Conservation (phyloP, 2,888 invertebrate genomes). For the Taphrorychus bicolor region DNA sequence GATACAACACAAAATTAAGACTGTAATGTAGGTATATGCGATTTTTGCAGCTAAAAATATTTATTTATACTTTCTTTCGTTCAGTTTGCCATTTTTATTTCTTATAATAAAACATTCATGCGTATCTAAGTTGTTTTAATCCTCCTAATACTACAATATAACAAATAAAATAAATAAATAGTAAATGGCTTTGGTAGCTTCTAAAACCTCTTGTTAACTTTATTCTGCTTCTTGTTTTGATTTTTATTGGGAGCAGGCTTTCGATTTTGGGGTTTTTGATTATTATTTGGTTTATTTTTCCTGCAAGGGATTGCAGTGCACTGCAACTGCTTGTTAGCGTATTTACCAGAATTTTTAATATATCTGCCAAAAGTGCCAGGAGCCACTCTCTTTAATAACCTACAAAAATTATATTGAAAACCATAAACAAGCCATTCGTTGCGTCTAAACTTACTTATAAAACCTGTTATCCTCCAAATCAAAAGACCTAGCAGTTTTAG, state of each 20-base stretch:
- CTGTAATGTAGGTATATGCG: slow-evolving; percentile 57
- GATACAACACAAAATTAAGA: slow-evolving; percentile 55
- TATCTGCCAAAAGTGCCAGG: slow-evolving; percentile 54
- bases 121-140: slow-evolving; percentile 34
- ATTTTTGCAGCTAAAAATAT: slow-evolving; percentile 52
- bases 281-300: slow-evolving; percentile 41
- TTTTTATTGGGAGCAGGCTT: slow-evolving; percentile 24
- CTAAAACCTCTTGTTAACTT: slow-evolving; percentile 37
- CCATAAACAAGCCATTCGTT: background rate
- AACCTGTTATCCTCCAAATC: slow-evolving; percentile 57
- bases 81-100: slow-evolving; percentile 53
- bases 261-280: slow-evolving; percentile 8
- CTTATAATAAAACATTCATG: slow-evolving; percentile 51
- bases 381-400: slow-evolving; percentile 54
- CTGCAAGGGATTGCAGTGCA: slow-evolving; percentile 58
- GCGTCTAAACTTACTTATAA: slow-evolving; percentile 54
- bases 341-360: slow-evolving; percentile 54
- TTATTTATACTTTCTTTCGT: slow-evolving; percentile 51
- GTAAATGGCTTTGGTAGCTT: slow-evolving; percentile 49
- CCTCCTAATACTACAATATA: slow-evolving; percentile 41
- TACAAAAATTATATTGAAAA: slow-evolving; percentile 43
- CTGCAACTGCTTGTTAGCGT: slow-evolving; percentile 53
- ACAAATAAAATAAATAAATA: slow-evolving; percentile 45
- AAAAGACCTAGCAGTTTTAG: slow-evolving; percentile 56
- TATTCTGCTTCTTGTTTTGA: slow-evolving; percentile 45